A percentile compares a stretch with the other conserved stretches of the same genome.
These are phyloP conservation scores for Deroplatys truncata DNA, from an alignment of 2,888 invertebrate species.

Conservation along the genomic window DNA sequence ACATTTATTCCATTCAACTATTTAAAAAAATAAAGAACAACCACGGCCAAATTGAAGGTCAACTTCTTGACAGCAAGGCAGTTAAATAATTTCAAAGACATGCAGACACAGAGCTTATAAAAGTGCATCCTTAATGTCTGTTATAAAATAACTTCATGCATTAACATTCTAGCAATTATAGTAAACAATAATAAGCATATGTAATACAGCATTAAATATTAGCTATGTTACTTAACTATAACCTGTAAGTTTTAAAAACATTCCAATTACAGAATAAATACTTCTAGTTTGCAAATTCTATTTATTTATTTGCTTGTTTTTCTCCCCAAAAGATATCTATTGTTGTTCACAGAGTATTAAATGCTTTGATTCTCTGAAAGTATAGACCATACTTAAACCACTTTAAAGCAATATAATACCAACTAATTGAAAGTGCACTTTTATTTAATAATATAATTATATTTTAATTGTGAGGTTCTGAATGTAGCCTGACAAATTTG, in stretches of 20 bases:
- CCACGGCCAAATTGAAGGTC: slow-evolving; percentile 91
- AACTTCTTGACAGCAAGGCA: slow-evolving; percentile 79
- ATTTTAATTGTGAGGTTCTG: no score
- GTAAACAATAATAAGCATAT: neutral
- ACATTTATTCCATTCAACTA: slow-evolving; percentile 25
- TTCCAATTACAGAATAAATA: neutral
- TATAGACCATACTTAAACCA: no score
- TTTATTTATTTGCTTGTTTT: neutral
- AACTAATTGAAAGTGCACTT: no score
- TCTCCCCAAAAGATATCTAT: neutral
- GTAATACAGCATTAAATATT: neutral
- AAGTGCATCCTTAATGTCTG: neutral
- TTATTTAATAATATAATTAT: no score
- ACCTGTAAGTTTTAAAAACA: neutral
- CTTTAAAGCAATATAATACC: no score
- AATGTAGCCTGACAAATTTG: no score
- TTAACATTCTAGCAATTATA: neutral
- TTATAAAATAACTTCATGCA: neutral
- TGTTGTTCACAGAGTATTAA: neutral
- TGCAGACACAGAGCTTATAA: slow-evolving; percentile 23
- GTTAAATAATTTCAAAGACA: slow-evolving; percentile 32
- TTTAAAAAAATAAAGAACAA: slow-evolving; percentile 54
- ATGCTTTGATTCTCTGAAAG: neutral
- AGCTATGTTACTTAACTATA: neutral
- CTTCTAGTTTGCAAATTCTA: neutral